Evolutionary conservation across 2,888 invertebrate species (phyloP).

Genomic region (Drosophila falleni): DNA sequence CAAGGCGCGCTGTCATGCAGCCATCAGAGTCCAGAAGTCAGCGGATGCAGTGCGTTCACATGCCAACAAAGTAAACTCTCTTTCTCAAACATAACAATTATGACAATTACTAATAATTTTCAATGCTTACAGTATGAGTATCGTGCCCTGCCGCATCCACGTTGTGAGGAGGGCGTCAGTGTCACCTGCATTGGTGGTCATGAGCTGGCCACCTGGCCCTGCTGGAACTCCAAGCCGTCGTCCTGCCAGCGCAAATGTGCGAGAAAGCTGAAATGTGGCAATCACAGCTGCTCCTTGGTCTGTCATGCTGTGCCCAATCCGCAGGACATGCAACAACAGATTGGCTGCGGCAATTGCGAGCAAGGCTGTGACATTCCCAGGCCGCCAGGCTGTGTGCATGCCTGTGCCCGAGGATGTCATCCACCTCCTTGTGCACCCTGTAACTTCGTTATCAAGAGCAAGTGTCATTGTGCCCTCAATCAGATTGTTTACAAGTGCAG

Average conservation of each 20-base stretch:
- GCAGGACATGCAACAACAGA: constrained; percentile 85
- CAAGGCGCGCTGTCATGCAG: constrained; percentile 90
- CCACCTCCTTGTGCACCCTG: constrained; percentile 92
- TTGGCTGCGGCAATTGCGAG: constrained; percentile 87
- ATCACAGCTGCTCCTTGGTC: constrained; percentile 90
- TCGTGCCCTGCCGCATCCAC: constrained; percentile 89
- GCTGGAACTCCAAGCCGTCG: constrained; percentile 89
- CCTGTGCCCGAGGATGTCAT: constrained; percentile 90
- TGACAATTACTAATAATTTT: not conserved
- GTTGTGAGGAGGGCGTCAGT: constrained; percentile 89
- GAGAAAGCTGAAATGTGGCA: constrained; percentile 90
- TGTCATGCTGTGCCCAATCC: constrained; percentile 90
- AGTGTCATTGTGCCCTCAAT: constrained; percentile 94
- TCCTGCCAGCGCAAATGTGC: constrained; percentile 94
- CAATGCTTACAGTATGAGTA: constrained; percentile 84
- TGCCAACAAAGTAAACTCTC: constrained; percentile 59
- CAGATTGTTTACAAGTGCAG: constrained; percentile 91
- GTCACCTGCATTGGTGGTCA: constrained; percentile 91
- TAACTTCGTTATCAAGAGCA: constrained; percentile 88
- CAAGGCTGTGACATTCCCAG: constrained; percentile 88
- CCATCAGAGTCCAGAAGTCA: constrained; percentile 87
- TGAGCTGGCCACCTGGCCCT: constrained; percentile 89
- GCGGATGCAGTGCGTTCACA: constrained; percentile 23
- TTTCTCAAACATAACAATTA: not conserved
- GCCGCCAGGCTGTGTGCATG: constrained; percentile 91